These are phyloP conservation scores for Lophochroa leadbeateri DNA, from an alignment of 2,113 vertebrate genomes.

Conservation along the genomic window DNA sequence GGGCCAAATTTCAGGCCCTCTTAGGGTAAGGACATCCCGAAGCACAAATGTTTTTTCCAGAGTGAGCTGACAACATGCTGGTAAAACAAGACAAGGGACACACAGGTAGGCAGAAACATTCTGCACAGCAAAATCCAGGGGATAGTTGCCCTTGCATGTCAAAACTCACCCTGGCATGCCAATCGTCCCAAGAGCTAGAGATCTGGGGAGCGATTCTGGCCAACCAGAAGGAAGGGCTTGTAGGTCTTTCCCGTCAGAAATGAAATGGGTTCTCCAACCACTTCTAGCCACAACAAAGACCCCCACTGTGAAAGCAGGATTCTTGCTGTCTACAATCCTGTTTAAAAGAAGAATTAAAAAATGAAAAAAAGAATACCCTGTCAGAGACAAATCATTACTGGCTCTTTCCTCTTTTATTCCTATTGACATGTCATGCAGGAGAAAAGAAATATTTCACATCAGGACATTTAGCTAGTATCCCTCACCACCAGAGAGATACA, in stretches of 20 bases:
- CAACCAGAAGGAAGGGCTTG: conserved; percentile 70
- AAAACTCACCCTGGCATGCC: conserved; percentile 88
- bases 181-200: conserved; percentile 82
- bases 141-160: background rate
- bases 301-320: conserved; percentile 76
- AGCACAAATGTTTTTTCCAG: background rate
- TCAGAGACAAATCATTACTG: background rate
- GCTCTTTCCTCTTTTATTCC: background rate
- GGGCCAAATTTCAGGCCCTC: background rate
- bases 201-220: conserved; percentile 80
- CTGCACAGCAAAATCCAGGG: background rate
- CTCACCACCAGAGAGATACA: background rate
- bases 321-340: conserved; percentile 86
- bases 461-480: background rate
- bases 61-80: background rate
- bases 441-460: background rate
- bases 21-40: background rate
- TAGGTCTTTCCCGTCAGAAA: conserved; percentile 77
- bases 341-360: background rate
- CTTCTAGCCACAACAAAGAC: conserved; percentile 53
- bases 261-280: conserved; percentile 84
- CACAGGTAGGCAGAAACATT: background rate
- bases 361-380: background rate
- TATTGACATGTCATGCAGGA: background rate
- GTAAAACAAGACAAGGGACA: background rate